Base-by-base conservation (phyloP, 64 coral and sea anemone species). In the Stylophora pistillata region DNA sequence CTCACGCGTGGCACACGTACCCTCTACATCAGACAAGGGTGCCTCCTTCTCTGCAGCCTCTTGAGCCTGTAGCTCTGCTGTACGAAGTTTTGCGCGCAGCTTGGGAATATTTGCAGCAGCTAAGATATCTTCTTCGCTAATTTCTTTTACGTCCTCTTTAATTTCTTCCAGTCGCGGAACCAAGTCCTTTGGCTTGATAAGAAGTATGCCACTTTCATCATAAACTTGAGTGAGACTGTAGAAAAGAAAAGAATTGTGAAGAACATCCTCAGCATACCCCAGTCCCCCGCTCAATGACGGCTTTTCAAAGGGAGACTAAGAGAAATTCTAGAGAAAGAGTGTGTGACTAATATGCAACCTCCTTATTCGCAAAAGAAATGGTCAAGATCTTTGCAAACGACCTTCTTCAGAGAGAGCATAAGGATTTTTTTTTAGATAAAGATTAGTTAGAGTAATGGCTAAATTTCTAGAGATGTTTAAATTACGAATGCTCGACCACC, bases 141-240 rank as follows among this genome's bases (percentile, higher is more conserved):
- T 93, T 31, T 18, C 60, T 13, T 71, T 23, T 0, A 73, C 72
- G 12, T 59, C 71, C 10, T 72, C 81, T 57, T 78, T 60, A 2
- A 59, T 74, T 9, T 77, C 75, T 9, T 59, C 91, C 13, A 71
- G 57, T 30, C 82, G 87, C 26, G 81, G 68, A 41, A 88, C 55
- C 65, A 93, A 60, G 20, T 93, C 87, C 56, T 78, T 79, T 1
- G 95, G 95, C 56, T 86, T 88, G 4, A 87, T 86, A 7, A 97
- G 81, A 9, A 97, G 59, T 28, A 97, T 71, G 0, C 90, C 95
- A 1, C 91, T 79, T 52, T 97, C 95, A 82, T 97, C 87, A 58
- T 89, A 86, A 0, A 93, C 81, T 78, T 88, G 82, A 70, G 95
- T 97, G 53, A 97, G 72, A 77, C 95, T 97, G 72, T 31, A 87